phyloP scores from a whole-genome alignment of 2,888 invertebrate species.

The Acanthosepion esculentum region DNA sequence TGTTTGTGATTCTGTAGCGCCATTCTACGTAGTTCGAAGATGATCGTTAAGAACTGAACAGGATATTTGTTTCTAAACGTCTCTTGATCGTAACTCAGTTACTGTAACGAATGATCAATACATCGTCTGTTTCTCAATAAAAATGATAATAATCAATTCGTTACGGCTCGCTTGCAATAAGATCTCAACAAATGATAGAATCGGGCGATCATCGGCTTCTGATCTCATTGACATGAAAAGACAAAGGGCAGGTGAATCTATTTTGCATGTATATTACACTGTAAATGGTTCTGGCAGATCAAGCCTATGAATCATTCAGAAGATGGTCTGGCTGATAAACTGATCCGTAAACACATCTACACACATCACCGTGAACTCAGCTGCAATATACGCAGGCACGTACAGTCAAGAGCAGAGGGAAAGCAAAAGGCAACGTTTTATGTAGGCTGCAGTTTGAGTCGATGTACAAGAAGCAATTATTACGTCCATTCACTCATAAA shows the following conservation, averaged over 20 bases:
- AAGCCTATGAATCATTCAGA: neutral
- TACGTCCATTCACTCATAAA: too few species aligned
- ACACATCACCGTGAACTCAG: neutral
- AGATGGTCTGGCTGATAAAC: neutral
- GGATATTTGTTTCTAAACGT: too few species aligned
- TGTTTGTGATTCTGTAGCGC: too few species aligned
- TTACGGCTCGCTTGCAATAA: neutral
- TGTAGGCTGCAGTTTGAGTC: too few species aligned
- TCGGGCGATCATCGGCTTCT: neutral
- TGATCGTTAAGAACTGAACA: too few species aligned
- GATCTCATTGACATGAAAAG: neutral
- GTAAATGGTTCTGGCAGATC: neutral
- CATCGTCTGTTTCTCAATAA: neutral
- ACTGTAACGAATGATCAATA: too few species aligned
- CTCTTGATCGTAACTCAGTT: too few species aligned
- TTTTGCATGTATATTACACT: slow-evolving; percentile 2
- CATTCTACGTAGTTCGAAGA: too few species aligned
- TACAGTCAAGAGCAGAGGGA: neutral
- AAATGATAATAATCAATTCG: neutral
- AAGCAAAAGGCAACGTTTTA: neutral
- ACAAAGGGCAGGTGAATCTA: neutral
- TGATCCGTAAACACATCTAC: neutral
- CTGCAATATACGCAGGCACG: neutral
- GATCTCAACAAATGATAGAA: neutral
- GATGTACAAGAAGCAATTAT: too few species aligned